Evolutionary conservation across 2,888 invertebrate species (phyloP), one percentile per base, ranked within the genome.

Genomic region (Beris chalybata): DNA sequence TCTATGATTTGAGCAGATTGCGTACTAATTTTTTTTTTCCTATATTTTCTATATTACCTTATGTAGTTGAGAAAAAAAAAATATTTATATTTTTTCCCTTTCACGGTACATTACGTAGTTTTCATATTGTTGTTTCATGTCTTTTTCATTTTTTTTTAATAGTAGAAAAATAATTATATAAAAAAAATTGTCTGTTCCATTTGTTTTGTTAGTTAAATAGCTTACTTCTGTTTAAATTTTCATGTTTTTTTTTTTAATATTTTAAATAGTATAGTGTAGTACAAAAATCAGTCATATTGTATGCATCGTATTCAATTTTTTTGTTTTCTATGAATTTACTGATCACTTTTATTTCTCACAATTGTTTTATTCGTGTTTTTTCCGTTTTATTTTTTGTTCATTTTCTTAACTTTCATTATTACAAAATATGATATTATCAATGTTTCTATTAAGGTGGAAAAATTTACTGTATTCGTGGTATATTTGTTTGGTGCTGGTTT

Each of bases 281-380:
- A 61, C 66, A 71, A 38, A 71, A 71, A 71, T 71, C 71, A 71
- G 71, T 71, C 71, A 66, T 70, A 63, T 69, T 65, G 66, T 69
- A 67, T 67, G 66, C 50, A 67, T 71, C 69, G 66, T 70, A 69
- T 70, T 70, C 67, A 47, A 45, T 47, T 44, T 44, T 29, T 58
- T 29, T 58, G 38, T 58, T 44, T 44, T 7, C 22, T 22, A 22
- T 29, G 9, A 4, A 15, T 32, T 32, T 32, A n/a, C 31, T 55
- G 53, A 53, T 56, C 65, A 53, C 58, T 64, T 50, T 67, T 66
- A 65, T 65, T 59, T 32, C 66, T 22, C 22, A 22, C 22, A 22
- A 22, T 22, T 22, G 56, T 67, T 55, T 47, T 67, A 59, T 63
- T 66, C 64, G 38, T 53, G 68, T 71, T 59, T 54, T 52, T 68